A percentile compares a stretch with the other conserved stretches of the same genome.
Evolutionary conservation across 1,140 invertebrate species (phyloP).

Genomic region (Drosophila carrolli): DNA sequence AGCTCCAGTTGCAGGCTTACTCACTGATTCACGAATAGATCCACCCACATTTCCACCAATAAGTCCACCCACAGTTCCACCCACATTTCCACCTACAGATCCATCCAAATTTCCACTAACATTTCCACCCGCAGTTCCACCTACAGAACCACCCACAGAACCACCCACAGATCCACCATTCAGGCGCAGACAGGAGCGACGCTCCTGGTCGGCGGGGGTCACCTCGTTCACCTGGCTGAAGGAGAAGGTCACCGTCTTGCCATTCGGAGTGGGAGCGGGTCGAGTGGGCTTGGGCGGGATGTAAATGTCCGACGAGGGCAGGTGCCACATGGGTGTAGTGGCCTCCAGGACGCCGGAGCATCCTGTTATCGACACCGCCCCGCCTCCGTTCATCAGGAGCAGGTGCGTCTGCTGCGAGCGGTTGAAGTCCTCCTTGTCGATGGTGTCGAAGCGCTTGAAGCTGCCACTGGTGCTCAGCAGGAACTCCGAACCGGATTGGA

Average conservation of each 20-base stretch:
- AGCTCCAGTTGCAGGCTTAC: background rate
- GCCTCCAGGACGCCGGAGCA: constrained; percentile 47
- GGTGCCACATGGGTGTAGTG: constrained; percentile 81
- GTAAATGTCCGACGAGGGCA: constrained; percentile 69
- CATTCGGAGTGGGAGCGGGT: constrained; percentile 71
- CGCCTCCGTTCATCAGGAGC: constrained; percentile 31
- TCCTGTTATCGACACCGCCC: background rate
- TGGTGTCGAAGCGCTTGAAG: constrained; percentile 89
- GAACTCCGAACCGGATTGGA: constrained; percentile 89
- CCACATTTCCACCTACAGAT: background rate
- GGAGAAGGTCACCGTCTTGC: constrained; percentile 77
- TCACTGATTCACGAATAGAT: no score
- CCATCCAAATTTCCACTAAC: background rate
- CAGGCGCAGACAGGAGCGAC: constrained; percentile 35
- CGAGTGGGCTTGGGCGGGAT: constrained; percentile 85
- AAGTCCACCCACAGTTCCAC: no score
- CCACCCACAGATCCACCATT: background rate
- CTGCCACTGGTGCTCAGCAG: constrained; percentile 88
- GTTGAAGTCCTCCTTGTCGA: constrained; percentile 85
- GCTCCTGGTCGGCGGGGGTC: constrained; percentile 22
- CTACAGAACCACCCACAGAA: no score
- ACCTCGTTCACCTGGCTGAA: constrained; percentile 61
- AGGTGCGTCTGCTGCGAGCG: constrained; percentile 49
- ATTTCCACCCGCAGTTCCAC: background rate
- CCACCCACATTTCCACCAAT: no score